Evolutionary conservation across 2,113 vertebrate genomes (phyloP), one percentile per base, ranked within the genome.

Genomic region (Piprites chloris): DNA sequence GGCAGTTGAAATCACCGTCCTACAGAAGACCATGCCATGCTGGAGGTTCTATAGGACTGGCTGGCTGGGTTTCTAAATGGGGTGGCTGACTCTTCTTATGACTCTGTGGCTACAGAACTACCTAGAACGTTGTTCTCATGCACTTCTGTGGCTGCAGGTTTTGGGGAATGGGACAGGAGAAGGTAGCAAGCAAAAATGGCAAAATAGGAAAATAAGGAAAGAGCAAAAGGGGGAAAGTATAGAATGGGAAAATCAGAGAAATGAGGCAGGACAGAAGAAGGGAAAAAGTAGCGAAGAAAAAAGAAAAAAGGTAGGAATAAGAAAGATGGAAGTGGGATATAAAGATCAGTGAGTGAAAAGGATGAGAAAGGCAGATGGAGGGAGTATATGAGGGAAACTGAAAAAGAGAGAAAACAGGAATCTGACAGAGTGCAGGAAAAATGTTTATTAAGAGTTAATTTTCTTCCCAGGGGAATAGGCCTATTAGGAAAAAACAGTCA

Each of bases 391-490:
- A 86, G 17, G 33, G 17, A 66, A 87, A 71, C 24, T 66, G 35
- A 71, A 84, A 33, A 39, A 66, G 30, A 80, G 8, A 14, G 12
- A 69, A 42, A 91, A 86, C 49, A 27, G 32, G 24, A 76, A 67
- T n/a, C 23, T 83, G 55, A 20, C 16, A 73, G 41, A 72, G 27
- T 58, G 62, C 9, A 39, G 50, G 47, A 85, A 27, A 91, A 92
- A 91, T 42, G 37, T 19, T 30, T 56, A 59, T 72, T 83, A 75
- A 85, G 78, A 86, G 81, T 93, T 96, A 88, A 93, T 90, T 94
- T 95, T 83, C 59, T 93, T 92, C 62, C 69, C 89, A 65, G 35
- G 55, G 58, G 82, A 96, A 78, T 72, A 92, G 46, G 59, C 46
- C 46, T 78, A 76, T 92, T 86, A 96, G 74, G 28, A 74, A 63